phyloP scores from a whole-genome alignment of 2,888 invertebrate genomes.

The Parapristionchus giblindavisi region DNA sequence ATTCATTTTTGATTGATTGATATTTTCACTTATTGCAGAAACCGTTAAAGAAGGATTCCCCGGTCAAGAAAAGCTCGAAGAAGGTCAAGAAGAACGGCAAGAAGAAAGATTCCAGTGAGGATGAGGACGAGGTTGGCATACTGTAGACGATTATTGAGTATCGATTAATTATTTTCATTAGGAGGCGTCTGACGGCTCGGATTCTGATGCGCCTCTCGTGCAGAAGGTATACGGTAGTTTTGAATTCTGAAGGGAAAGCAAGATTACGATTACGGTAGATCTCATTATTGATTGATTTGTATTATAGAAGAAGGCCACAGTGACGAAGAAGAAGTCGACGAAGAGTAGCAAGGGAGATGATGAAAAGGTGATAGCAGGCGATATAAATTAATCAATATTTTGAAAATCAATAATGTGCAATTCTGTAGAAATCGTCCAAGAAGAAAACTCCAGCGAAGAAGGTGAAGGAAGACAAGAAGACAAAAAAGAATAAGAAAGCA shows the following conservation, averaged over 20 bases:
- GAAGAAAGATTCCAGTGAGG: neutral
- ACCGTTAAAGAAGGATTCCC: too few relatives aligned
- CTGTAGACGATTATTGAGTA: too few relatives aligned
- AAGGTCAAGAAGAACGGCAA: neutral
- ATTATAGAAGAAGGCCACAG: neutral
- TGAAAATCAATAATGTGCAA: too few relatives aligned
- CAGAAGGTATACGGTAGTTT: too few relatives aligned
- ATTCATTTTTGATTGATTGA: too few relatives aligned
- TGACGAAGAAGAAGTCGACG: conserved; percentile 3
- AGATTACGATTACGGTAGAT: too few relatives aligned
- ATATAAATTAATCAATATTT: too few relatives aligned
- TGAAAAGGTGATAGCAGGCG: too few relatives aligned
- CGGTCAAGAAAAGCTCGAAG: neutral
- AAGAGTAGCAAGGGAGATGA: neutral
- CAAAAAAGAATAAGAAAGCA: neutral
- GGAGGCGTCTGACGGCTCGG: neutral
- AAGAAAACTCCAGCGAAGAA: neutral
- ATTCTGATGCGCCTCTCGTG: neutral
- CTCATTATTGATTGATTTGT: neutral
- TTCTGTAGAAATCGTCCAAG: too few relatives aligned
- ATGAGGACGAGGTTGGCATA: neutral
- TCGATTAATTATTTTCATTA: too few relatives aligned
- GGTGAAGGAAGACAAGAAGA: neutral
- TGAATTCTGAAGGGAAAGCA: too few relatives aligned
- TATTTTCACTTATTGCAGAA: too few relatives aligned